phyloP scores from a whole-genome alignment of 2,797 vertebrate genomes.

The Poeciliopsis gracilis region DNA sequence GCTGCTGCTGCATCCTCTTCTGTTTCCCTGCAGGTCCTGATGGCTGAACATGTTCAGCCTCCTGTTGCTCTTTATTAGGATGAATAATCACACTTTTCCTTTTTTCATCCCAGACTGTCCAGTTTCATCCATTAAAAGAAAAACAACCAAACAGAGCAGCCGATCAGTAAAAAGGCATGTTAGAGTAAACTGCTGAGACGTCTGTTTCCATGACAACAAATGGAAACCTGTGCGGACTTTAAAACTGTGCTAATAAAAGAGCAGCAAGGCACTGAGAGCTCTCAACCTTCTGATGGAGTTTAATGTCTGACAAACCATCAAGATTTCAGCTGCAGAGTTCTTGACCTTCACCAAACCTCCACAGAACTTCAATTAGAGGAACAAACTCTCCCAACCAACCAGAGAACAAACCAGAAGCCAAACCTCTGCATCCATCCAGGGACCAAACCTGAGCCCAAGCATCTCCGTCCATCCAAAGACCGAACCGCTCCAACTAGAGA shows the following conservation, averaged over 20 bases:
- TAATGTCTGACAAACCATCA: neutral
- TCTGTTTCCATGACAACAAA: conserved; percentile 58
- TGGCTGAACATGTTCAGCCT: neutral
- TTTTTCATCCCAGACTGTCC: conserved; percentile 4
- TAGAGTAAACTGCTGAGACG: conserved; percentile 14
- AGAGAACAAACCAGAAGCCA: too few relatives aligned
- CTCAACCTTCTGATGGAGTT: neutral
- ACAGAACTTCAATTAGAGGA: neutral
- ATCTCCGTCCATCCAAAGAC: too few relatives aligned
- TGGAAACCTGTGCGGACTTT: conserved; percentile 24
- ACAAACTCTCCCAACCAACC: too few relatives aligned
- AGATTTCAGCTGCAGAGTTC: neutral
- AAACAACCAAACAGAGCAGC: conserved; percentile 8
- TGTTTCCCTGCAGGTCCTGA: neutral
- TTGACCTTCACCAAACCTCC: neutral
- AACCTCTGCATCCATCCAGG: too few relatives aligned
- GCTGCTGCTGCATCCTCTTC: neutral
- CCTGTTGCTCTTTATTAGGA: neutral
- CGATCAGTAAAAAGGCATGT: neutral
- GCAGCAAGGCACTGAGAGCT: neutral
- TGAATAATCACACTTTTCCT: neutral
- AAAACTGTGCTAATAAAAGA: neutral
- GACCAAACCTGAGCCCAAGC: too few relatives aligned
- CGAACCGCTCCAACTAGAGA: too few relatives aligned
- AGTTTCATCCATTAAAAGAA: conserved; percentile 22